Conservation (phyloP, 2,113 vertebrate genomes). For the Indicator maculatus region DNA sequence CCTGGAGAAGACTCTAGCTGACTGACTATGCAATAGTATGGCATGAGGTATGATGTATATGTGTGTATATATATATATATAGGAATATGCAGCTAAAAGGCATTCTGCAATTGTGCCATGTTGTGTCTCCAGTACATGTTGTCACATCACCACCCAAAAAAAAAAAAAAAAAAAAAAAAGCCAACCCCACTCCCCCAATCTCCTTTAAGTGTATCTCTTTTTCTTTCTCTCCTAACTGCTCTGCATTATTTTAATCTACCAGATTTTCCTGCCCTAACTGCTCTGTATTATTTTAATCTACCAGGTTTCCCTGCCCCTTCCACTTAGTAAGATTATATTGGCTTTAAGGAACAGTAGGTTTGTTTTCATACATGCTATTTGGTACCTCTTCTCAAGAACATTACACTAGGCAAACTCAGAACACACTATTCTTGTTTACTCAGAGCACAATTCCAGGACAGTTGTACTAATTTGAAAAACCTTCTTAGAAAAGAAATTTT, state of each 20-base stretch:
- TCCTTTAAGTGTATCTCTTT: not conserved
- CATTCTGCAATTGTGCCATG: not conserved
- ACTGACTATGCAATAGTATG: not conserved
- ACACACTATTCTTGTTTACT: not conserved
- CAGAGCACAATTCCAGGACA: not conserved
- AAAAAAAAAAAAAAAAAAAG: no score
- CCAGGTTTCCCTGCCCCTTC: not conserved
- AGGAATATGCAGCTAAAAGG: not conserved
- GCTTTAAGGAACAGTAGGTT: not conserved
- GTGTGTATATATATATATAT: not conserved
- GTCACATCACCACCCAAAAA: not conserved
- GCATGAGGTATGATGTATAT: fast-evolving
- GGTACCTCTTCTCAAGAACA: not conserved
- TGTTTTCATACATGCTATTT: not conserved
- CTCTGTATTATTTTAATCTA: not conserved
- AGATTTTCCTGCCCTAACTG: not conserved
- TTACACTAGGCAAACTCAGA: not conserved
- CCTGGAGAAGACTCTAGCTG: not conserved
- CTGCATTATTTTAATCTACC: not conserved
- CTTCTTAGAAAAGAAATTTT: not conserved
- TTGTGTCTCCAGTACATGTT: not conserved
- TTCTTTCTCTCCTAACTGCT: not conserved
- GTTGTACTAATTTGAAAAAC: not conserved
- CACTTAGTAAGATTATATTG: not conserved
- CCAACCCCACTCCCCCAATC: no score